Conservation (phyloP, 2,113 vertebrate genomes). For the Actenoides lindsayi region DNA sequence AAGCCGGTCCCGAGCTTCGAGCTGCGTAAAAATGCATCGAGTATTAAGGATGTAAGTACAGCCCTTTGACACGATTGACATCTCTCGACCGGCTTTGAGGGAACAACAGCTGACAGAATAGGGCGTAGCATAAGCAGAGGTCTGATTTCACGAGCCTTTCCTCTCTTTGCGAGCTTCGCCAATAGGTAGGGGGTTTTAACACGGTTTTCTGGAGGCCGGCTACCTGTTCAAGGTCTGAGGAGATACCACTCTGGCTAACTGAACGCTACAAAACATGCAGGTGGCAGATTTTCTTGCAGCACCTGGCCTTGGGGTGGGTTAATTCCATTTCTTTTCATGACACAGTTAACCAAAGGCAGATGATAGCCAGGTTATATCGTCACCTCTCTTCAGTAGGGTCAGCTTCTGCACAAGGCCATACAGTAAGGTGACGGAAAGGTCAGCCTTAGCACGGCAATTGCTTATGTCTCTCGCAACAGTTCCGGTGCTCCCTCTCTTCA, state of each 20-base stretch:
- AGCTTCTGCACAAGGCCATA: neutral
- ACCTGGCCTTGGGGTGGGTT: neutral
- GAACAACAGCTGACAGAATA: neutral
- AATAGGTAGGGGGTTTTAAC: neutral
- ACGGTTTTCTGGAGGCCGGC: neutral
- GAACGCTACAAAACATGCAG: neutral
- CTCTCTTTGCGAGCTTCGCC: neutral
- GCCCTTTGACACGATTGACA: neutral
- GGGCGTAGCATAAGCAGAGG: neutral
- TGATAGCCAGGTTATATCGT: neutral
- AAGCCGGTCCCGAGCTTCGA: neutral
- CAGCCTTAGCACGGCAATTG: neutral
- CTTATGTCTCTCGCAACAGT: neutral
- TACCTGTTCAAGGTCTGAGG: neutral
- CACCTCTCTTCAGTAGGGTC: neutral
- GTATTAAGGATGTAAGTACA: neutral
- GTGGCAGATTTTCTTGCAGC: neutral
- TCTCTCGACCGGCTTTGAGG: neutral
- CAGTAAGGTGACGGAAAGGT: neutral
- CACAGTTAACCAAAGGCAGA: neutral
- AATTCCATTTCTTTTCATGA: neutral
- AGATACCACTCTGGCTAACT: neutral
- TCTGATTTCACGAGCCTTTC: neutral
- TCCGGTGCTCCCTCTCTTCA: neutral
- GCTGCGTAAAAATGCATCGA: neutral